A percentile compares a stretch with the other conserved stretches of the same genome.
Evolutionary conservation across 2,113 vertebrate species (phyloP).

Genomic region (Condylura cristata): DNA sequence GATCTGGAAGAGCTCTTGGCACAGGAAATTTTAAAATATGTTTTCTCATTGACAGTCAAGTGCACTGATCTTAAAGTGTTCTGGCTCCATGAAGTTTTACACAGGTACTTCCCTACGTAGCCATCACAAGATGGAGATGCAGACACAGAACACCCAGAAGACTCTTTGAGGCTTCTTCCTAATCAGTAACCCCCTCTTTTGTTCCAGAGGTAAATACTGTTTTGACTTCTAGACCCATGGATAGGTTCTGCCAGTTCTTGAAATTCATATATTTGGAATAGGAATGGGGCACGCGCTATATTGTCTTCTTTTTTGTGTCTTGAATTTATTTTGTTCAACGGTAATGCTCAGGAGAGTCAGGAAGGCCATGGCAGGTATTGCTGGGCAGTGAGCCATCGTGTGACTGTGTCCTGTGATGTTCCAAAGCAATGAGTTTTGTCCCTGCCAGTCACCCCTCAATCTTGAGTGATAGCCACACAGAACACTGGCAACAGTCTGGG

Average conservation of each 20-base stretch:
- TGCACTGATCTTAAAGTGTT: background rate
- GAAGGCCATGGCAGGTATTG: background rate
- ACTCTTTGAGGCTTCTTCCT: background rate
- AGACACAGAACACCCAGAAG: background rate
- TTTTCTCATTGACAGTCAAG: background rate
- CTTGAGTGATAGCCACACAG: background rate
- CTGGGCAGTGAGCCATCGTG: background rate
- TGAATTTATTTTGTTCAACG: background rate
- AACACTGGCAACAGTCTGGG: background rate
- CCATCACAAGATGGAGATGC: background rate
- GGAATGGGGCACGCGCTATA: background rate
- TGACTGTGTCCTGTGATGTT: background rate
- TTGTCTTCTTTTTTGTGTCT: background rate
- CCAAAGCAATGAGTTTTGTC: background rate
- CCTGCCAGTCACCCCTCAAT: background rate
- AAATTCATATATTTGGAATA: background rate
- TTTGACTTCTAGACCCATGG: background rate
- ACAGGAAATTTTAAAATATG: background rate
- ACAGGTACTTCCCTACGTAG: background rate
- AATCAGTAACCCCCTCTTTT: background rate
- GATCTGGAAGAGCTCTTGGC: background rate
- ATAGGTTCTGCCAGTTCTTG: background rate
- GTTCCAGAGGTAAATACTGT: background rate
- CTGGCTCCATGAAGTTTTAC: background rate
- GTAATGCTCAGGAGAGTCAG: background rate